Percentiles rank a stretch among this genome's conserved stretches.
Evolutionary conservation across 2,797 vertebrate genomes (phyloP).

Genomic region (Lemur catta): DNA sequence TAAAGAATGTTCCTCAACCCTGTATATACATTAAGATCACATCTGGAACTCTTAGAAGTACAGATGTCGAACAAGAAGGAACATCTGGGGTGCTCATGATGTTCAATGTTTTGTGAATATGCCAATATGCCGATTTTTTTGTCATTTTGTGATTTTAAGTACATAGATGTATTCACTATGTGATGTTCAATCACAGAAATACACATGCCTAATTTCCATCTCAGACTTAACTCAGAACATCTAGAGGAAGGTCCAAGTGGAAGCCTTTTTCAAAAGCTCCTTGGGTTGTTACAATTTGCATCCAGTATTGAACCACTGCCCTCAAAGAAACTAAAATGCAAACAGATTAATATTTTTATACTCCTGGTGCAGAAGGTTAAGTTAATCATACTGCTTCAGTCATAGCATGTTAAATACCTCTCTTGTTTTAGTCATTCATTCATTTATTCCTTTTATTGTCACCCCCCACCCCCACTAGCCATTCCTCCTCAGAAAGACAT

Average conservation of each 20-base stretch:
- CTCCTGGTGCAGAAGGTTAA: neutral
- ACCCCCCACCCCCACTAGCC: neutral
- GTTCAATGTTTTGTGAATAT: neutral
- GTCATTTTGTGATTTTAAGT: neutral
- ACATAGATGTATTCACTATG: neutral
- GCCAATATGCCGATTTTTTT: too few species aligned
- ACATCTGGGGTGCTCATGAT: neutral
- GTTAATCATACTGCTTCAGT: neutral
- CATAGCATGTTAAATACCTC: neutral
- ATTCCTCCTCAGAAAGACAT: neutral
- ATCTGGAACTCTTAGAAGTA: neutral
- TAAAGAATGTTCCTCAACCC: neutral
- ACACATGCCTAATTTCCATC: neutral
- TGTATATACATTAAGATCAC: neutral
- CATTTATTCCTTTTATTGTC: neutral
- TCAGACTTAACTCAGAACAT: neutral
- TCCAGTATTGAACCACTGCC: neutral
- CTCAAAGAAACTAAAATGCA: neutral
- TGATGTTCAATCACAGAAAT: constrained; percentile 17
- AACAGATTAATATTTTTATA: constrained; percentile 25
- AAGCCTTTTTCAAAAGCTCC: neutral
- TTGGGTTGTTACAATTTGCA: neutral
- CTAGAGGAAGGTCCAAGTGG: neutral
- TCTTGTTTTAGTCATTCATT: neutral
- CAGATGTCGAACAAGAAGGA: neutral